phyloP scores from a whole-genome alignment of 2,888 invertebrate genomes.

The Tiphia femorata region DNA sequence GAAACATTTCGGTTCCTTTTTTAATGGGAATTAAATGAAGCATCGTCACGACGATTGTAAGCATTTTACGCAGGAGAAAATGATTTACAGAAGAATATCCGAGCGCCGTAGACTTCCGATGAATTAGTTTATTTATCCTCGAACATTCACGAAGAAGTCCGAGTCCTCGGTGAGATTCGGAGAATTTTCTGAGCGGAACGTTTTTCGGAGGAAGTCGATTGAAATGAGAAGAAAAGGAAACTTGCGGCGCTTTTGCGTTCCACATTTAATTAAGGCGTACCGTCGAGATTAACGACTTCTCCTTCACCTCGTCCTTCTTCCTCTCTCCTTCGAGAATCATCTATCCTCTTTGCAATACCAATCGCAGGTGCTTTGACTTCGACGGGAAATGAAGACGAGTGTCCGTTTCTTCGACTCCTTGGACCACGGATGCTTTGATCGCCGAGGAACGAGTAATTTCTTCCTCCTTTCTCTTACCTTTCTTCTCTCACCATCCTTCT shows the following conservation, averaged over 20 bases:
- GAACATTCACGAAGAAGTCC: too few relatives aligned
- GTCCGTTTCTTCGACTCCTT: background rate
- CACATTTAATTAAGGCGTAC: conserved; percentile 3
- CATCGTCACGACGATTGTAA: too few relatives aligned
- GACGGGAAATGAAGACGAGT: conserved; percentile 9
- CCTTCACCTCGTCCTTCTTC: background rate
- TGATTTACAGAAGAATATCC: too few relatives aligned
- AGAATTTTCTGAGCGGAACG: too few relatives aligned
- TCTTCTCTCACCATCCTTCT: too few relatives aligned
- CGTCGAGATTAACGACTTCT: background rate
- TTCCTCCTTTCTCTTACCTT: background rate
- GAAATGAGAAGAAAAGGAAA: background rate
- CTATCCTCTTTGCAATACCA: background rate
- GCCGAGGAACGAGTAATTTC: background rate
- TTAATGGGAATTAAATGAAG: too few relatives aligned
- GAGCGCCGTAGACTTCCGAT: too few relatives aligned
- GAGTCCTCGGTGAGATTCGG: too few relatives aligned
- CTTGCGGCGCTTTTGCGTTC: background rate
- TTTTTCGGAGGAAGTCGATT: background rate
- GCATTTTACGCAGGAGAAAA: too few relatives aligned
- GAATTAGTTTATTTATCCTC: too few relatives aligned
- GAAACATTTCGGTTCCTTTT: too few relatives aligned
- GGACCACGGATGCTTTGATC: background rate
- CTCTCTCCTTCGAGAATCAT: conserved; percentile 1
- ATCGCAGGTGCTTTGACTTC: conserved; percentile 1